Conservation (phyloP, 2,888 invertebrate genomes). For the Clostera curtula region DNA sequence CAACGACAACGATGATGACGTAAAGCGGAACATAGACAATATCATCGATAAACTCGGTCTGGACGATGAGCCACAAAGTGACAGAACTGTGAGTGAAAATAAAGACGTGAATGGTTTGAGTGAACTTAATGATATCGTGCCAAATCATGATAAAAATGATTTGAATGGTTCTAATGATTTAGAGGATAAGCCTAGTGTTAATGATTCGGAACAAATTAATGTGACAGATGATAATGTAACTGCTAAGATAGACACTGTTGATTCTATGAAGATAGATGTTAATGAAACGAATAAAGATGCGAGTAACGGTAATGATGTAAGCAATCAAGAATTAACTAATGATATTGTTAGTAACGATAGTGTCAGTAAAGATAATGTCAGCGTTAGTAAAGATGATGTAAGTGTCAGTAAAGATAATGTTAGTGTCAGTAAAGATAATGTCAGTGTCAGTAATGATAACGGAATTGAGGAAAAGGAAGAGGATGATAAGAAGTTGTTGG, state of each 20-base stretch:
- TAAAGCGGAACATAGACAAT: conserved; percentile 27
- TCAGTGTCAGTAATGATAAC: neutral
- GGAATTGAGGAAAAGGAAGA: conserved; percentile 16
- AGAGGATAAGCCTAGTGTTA: conserved; percentile 1
- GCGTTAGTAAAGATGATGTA: neutral
- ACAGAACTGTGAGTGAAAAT: neutral
- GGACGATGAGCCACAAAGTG: conserved; percentile 9
- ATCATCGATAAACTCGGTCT: conserved; percentile 34
- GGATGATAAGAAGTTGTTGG: conserved; percentile 32
- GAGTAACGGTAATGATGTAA: conserved; percentile 7
- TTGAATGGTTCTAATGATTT: neutral
- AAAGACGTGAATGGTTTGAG: neutral
- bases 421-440: neutral
- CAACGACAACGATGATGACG: conserved; percentile 18
- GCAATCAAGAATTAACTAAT: conserved; percentile 1
- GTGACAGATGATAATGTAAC: neutral
- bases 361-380: neutral
- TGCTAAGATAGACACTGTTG: neutral
- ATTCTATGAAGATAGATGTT: neutral
- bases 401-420: neutral
- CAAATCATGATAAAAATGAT: conserved; percentile 1
- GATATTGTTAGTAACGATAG: neutral
- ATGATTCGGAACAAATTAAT: conserved; percentile 3
- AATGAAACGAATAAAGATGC: neutral
- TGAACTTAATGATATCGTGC: conserved; percentile 1